Conservation (phyloP, 2,888 invertebrate species). For the Smittia aterrima region DNA sequence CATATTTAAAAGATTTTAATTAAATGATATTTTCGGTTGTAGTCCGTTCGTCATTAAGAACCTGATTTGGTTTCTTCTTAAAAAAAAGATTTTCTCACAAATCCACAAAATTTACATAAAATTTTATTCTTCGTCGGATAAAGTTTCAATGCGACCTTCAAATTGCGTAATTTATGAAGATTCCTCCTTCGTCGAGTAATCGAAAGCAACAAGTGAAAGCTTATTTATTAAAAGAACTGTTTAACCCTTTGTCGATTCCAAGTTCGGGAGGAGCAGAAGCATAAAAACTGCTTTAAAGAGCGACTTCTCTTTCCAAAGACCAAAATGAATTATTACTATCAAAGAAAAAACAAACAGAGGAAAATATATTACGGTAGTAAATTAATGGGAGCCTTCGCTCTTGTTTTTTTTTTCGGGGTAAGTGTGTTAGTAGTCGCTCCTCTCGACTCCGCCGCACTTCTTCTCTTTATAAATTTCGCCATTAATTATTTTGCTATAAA, state of each 20-base stretch:
- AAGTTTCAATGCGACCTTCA: no score
- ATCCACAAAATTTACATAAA: background rate
- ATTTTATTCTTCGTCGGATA: background rate
- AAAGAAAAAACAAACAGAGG: slow-evolving; percentile 40
- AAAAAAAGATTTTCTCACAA: background rate
- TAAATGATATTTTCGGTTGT: slow-evolving; percentile 4
- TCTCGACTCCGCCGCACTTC: background rate
- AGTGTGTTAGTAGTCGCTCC: slow-evolving; percentile 38
- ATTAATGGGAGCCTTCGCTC: slow-evolving; percentile 33
- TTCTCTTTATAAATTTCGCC: slow-evolving; percentile 30
- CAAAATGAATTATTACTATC: slow-evolving; percentile 40
- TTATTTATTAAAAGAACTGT: slow-evolving; percentile 24
- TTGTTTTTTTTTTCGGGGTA: slow-evolving; percentile 23
- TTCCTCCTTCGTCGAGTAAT: background rate
- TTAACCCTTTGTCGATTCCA: slow-evolving; percentile 21
- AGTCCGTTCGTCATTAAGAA: slow-evolving; percentile 7
- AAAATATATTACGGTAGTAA: slow-evolving; percentile 39
- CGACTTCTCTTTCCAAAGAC: background rate
- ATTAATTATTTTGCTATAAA: slow-evolving; percentile 41
- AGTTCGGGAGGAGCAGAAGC: background rate
- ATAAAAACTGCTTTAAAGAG: background rate
- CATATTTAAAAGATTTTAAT: slow-evolving; percentile 21
- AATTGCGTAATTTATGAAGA: no score
- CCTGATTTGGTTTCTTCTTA: background rate
- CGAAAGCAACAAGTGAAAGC: slow-evolving; percentile 31